These are phyloP conservation scores for Anisognathus igniventris DNA, from an alignment of 2,797 vertebrate species.

Conservation along the genomic window DNA sequence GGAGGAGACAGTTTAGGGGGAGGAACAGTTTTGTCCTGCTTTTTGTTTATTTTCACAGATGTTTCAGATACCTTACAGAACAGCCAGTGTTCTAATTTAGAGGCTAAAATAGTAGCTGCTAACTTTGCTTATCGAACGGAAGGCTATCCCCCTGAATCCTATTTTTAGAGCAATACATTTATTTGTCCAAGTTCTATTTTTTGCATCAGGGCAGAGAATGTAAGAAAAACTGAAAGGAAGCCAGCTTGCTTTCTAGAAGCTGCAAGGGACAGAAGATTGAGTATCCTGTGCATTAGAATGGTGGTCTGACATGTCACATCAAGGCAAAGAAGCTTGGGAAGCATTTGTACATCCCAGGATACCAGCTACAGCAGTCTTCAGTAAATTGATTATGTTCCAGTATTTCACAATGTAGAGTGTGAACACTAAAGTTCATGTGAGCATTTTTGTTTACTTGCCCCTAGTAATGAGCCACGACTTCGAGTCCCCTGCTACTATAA, in stretches of 20 bases:
- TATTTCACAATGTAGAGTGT: not conserved
- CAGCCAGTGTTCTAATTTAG: not conserved
- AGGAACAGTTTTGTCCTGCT: not conserved
- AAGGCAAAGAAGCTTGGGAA: not conserved
- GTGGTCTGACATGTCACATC: not conserved
- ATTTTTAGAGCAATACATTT: not conserved
- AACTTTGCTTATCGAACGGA: not conserved
- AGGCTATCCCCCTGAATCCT: not conserved
- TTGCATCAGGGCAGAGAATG: not conserved
- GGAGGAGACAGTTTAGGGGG: not conserved
- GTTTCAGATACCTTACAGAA: not conserved
- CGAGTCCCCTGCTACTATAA: not conserved
- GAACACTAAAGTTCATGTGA: not conserved
- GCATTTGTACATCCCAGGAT: not conserved
- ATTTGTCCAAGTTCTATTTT: conserved; percentile 13
- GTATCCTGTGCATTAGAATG: not conserved
- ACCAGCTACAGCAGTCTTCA: not conserved
- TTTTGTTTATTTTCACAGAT: conserved; percentile 17
- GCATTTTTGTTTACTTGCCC: not conserved
- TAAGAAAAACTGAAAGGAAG: not conserved
- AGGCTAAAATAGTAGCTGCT: not conserved
- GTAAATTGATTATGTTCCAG: not conserved
- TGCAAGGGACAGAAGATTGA: not conserved
- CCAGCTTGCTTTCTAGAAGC: not conserved
- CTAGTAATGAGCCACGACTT: not conserved